Evolutionary conservation across 2,888 invertebrate species (phyloP), one percentile per base, ranked within the genome.

Genomic region (Oligia latruncula): DNA sequence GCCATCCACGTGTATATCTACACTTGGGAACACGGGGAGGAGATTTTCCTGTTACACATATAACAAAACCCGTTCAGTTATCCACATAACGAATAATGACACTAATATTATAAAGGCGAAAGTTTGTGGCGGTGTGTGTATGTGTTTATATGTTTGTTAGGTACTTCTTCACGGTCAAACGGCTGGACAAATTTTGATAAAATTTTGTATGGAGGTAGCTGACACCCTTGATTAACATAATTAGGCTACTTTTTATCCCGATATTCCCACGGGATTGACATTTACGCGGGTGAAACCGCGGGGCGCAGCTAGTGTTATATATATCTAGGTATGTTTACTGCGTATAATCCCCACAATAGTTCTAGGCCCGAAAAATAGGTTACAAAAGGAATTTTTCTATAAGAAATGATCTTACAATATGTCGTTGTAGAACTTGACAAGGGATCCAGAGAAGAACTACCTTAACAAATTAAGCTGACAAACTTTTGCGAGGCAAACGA

Each of bases 1-100:
- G 15, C 35, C 35, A 35, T 60, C 29, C 71, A 83, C 83, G 83
- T 78, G 83, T 77, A 60, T 43, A 55, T 43, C 13, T 23, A 77
- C 77, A 65, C 77, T 70, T 72, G 64, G 52, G 8, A 49, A 17
- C 49, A 62, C 66, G 58, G 35, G 9, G 4, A n/a, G 17, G 23
- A 23, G 23, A 49, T 71, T 62, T 71, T 60, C 67, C 60, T 72
- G 67, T 17, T 62, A n/a, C 9, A 52, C n/a, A 35, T n/a, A 55
- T n/a, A 55, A n/a, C 70, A 60, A 43, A 40, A 35, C 43, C 52
- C 70, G 23, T 35, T 35, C 35, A 35, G 2, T 74, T 58, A 55
- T 40, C 55, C 13, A 17, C 15, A 8, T 15, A 15, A 60, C 29
- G n/a, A n/a, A 43, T 74, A 40, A 15, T 73, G 3, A 11, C 2